These are phyloP conservation scores for Dicyrtoma fusca DNA, from an alignment of 2,888 invertebrate genomes.

Conservation along the genomic window DNA sequence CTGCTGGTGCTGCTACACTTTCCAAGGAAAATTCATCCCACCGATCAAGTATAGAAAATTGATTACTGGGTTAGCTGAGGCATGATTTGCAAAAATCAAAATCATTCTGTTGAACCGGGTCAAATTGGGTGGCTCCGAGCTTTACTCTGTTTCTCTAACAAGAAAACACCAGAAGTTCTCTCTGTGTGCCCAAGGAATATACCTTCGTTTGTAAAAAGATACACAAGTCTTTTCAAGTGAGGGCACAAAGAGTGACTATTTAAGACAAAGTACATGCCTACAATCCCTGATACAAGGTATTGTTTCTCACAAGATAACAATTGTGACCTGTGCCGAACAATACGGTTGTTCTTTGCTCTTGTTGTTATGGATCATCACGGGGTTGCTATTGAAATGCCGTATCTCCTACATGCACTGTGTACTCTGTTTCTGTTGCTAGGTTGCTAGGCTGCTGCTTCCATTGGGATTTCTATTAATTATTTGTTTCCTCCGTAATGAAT, in stretches of 20 bases:
- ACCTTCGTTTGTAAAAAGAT: background rate
- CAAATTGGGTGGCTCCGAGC: constrained; percentile 31
- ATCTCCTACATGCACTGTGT: too few species aligned
- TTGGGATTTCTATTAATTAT: too few species aligned
- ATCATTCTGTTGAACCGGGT: constrained; percentile 33
- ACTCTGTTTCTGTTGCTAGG: too few species aligned
- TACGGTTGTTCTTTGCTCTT: background rate
- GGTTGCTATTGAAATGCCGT: background rate
- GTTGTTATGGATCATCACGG: background rate
- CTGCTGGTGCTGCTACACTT: too few species aligned
- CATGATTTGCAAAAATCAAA: constrained; percentile 34
- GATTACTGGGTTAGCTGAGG: constrained; percentile 33
- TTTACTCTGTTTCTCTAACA: background rate
- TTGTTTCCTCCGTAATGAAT: too few species aligned
- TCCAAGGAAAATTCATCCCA: constrained; percentile 11
- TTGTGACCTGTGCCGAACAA: too few species aligned
- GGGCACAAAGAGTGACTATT: too few species aligned
- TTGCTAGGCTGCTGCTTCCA: too few species aligned
- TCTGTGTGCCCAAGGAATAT: background rate
- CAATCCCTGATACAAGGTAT: too few species aligned
- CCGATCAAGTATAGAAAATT: constrained; percentile 29
- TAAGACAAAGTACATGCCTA: too few species aligned
- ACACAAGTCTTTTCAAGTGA: background rate
- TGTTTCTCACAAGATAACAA: too few species aligned
- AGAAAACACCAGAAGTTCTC: background rate